These are phyloP conservation scores for Rhimphoctona megacephalus DNA, from an alignment of 2,888 invertebrate species.

Conservation along the genomic window DNA sequence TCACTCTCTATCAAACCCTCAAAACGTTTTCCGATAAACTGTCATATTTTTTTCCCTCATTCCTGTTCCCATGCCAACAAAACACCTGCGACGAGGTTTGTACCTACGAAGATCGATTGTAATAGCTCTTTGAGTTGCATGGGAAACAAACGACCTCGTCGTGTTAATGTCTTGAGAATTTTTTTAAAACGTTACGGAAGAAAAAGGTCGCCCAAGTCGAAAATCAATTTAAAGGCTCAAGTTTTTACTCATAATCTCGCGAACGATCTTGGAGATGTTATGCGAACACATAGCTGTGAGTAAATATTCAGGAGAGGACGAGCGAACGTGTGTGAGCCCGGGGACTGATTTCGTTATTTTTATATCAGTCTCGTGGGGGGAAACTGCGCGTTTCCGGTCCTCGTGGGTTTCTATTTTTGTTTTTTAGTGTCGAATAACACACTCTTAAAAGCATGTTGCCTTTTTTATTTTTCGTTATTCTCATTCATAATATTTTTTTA, in stretches of 20 bases:
- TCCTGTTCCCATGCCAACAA: neutral
- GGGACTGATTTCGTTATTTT: conserved; percentile 76
- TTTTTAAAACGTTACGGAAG: neutral
- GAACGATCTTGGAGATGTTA: conserved; percentile 44
- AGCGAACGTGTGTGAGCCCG: conserved; percentile 71
- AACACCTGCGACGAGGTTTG: conserved; percentile 9
- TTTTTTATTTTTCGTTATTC: conserved; percentile 52
- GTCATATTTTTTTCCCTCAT: conserved; percentile 20
- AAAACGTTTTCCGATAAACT: conserved; percentile 41
- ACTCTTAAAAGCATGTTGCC: conserved; percentile 19
- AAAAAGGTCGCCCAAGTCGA: neutral
- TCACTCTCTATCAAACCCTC: conserved; percentile 21
- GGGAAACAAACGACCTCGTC: neutral
- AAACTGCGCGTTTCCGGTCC: conserved; percentile 78
- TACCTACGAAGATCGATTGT: conserved; percentile 4
- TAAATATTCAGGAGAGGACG: conserved; percentile 17
- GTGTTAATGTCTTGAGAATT: neutral
- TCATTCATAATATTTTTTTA: conserved; percentile 14
- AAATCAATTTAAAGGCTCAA: conserved; percentile 12
- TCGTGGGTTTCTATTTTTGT: conserved; percentile 75
- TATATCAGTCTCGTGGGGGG: conserved; percentile 74
- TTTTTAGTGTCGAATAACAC: conserved; percentile 42
- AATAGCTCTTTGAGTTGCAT: neutral
- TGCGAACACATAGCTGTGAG: conserved; percentile 58
- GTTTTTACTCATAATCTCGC: conserved; percentile 3